Conservation (phyloP, 2,888 invertebrate species). For the Fragum fragum region DNA sequence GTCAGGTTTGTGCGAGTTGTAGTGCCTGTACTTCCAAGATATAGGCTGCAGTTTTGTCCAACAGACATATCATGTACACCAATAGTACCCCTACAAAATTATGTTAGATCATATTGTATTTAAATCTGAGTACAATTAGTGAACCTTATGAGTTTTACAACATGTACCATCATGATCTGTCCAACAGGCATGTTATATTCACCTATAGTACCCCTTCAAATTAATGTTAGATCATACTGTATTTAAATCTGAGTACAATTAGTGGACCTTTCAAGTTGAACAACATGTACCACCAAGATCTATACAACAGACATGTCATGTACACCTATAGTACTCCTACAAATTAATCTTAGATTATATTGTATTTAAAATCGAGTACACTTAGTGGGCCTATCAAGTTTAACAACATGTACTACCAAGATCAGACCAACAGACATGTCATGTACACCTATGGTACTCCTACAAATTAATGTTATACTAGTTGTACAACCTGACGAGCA, state of each 20-base stretch:
- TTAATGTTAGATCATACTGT: too few species aligned
- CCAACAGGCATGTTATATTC: constrained; percentile 74
- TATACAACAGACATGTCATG: constrained; percentile 74
- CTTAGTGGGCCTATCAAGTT: constrained; percentile 54
- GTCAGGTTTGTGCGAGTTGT: constrained; percentile 52
- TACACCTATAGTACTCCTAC: constrained; percentile 76
- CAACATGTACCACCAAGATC: constrained; percentile 69
- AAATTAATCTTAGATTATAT: background rate
- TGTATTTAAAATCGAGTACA: constrained; percentile 57
- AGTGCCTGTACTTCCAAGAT: constrained; percentile 70
- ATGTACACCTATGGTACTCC: constrained; percentile 74
- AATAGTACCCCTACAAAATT: constrained; percentile 72
- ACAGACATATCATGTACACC: constrained; percentile 74
- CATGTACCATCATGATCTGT: constrained; percentile 69
- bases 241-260: constrained; percentile 47
- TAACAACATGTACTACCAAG: constrained; percentile 63
- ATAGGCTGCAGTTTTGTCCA: constrained; percentile 72
- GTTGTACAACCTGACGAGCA: constrained; percentile 51
- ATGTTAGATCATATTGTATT: too few species aligned
- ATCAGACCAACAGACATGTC: constrained; percentile 74
- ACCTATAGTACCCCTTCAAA: constrained; percentile 75
- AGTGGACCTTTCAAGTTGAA: constrained; percentile 47
- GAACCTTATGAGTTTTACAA: constrained; percentile 52
- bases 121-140: constrained; percentile 48
- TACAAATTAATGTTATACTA: constrained; percentile 27